Percentiles rank a stretch among this genome's conserved stretches.
phyloP scores from a whole-genome alignment of 2,797 vertebrate species.

The Pempheris klunzingeri region DNA sequence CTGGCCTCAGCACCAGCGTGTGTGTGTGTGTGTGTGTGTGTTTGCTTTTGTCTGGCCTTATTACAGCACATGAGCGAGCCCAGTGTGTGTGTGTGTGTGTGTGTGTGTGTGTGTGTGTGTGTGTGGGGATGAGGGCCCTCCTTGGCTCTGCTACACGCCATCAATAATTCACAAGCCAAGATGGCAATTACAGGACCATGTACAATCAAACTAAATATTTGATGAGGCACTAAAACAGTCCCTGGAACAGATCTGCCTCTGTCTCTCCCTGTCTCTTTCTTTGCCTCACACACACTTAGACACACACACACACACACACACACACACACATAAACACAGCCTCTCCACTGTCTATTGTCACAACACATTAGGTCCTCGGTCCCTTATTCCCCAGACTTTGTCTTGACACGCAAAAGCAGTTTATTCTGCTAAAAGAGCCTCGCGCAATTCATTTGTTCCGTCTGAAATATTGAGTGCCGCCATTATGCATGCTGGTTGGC shows the following conservation, averaged over 20 bases:
- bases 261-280: slow-evolving; percentile 44
- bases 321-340: slow-evolving; percentile 24
- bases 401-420: slow-evolving; percentile 70
- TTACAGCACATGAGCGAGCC: slow-evolving; percentile 42
- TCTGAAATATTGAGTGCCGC: slow-evolving; percentile 71
- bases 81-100: slow-evolving; percentile 45
- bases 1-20: slow-evolving; percentile 27
- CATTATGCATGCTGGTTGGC: slow-evolving; percentile 37
- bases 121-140: slow-evolving; percentile 58
- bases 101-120: slow-evolving; percentile 45
- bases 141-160: slow-evolving; percentile 82
- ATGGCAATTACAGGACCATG: slow-evolving; percentile 89
- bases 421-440: slow-evolving; percentile 77
- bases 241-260: slow-evolving; percentile 83
- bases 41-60: slow-evolving; percentile 50
- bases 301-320: slow-evolving; percentile 32
- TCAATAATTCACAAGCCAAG: slow-evolving; percentile 89
- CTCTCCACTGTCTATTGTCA: slow-evolving; percentile 68
- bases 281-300: slow-evolving; percentile 24
- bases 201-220: slow-evolving; percentile 91
- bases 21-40: slow-evolving; percentile 41
- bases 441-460: slow-evolving; percentile 73
- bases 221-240: slow-evolving; percentile 90
- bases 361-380: slow-evolving; percentile 64
- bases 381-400: slow-evolving; percentile 74